phyloP scores from a whole-genome alignment of 2,113 vertebrate genomes.

The Corapipo altera region DNA sequence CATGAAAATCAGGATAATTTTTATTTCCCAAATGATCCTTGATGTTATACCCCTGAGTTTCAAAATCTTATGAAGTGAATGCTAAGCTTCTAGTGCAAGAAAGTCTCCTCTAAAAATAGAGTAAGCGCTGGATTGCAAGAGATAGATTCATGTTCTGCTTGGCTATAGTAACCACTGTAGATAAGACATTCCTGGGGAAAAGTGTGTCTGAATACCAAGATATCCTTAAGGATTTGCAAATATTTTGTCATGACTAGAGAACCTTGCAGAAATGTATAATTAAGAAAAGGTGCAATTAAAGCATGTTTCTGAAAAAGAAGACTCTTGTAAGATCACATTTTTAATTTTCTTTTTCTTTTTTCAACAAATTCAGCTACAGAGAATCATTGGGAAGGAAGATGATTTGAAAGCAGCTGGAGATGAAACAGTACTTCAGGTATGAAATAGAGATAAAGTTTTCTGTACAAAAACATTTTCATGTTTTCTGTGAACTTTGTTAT shows the following conservation, averaged over 20 bases:
- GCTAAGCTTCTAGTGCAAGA: neutral
- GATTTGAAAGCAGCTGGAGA: conserved; percentile 55
- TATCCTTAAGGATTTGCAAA: neutral
- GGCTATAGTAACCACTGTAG: neutral
- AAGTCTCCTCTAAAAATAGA: neutral
- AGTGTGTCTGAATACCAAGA: neutral
- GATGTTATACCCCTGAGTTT: neutral
- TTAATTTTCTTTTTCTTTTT: conserved; percentile 28
- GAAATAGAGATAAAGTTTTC: neutral
- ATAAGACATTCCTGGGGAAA: neutral
- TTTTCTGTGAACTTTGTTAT: neutral
- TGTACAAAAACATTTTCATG: neutral
- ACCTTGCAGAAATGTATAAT: neutral
- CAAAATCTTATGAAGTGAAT: neutral
- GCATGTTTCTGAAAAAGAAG: neutral
- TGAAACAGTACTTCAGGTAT: conserved; percentile 59
- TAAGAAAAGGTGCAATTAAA: neutral
- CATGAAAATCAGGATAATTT: neutral
- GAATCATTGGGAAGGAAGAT: conserved; percentile 88
- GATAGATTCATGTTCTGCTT: neutral
- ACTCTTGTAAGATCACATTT: neutral
- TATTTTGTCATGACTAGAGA: neutral
- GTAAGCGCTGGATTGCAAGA: neutral
- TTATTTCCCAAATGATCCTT: neutral
- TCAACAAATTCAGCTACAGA: conserved; percentile 83